Evolutionary conservation across 1,140 invertebrate genomes (phyloP), one percentile per base, ranked within the genome.

Genomic region (Littorina saxatilis): DNA sequence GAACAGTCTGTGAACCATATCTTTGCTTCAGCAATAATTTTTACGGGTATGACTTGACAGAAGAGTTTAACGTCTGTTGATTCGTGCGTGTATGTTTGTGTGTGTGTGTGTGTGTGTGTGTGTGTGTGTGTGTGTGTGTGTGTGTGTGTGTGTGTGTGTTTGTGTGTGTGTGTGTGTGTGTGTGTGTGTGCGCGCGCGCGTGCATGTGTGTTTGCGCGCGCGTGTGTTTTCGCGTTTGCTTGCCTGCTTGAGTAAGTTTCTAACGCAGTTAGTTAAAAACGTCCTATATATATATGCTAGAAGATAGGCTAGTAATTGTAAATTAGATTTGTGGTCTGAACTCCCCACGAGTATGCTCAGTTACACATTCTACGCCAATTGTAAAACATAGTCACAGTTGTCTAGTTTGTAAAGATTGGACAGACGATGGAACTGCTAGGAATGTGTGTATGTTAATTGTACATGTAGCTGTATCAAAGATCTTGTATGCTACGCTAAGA

Each of bases 41-140:
- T n/a, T n/a, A n/a, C n/a, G n/a, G n/a, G n/a, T n/a, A n/a, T n/a
- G n/a, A n/a, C n/a, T n/a, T n/a, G n/a, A n/a, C n/a, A n/a, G n/a
- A n/a, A n/a, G n/a, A n/a, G n/a, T n/a, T n/a, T n/a, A n/a, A n/a
- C n/a, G n/a, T n/a, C n/a, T n/a, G n/a, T n/a, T n/a, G n/a, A 13
- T 23, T 43, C 29, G 23, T 27, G 40, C 29, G 23, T 52, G 35
- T 4, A 11, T 74, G 72, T 74, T 40, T 47, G 40, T 29, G 43
- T 52, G 39, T 50, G 72, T 74, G 72, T 74, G 72, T 27, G 40
- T 50, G 39, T 50, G 50, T 74, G 27, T 29, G 50, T 74, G 72
- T 35, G 40, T 32, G 40, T 50, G 50, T 74, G 37, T 47, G 72
- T 74, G 72, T 74, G 72, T 29, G 72, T 47, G 23, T 29, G 43